Conservation (phyloP, 2,888 invertebrate genomes). For the Mesorhabditis belari region DNA sequence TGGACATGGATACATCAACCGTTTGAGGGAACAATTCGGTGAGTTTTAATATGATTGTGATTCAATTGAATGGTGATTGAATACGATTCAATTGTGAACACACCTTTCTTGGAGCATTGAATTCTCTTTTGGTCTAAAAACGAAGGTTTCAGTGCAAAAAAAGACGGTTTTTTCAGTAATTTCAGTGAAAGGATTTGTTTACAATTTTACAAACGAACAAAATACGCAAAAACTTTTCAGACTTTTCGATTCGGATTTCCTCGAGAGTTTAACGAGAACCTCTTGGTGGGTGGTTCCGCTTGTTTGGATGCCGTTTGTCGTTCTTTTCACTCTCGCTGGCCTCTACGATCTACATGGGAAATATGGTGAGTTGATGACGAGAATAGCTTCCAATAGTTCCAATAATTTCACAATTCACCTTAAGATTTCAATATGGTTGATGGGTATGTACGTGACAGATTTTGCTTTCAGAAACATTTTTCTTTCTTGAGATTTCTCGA, state of each 20-base stretch:
- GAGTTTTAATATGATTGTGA: slow-evolving; percentile 3
- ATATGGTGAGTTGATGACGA: slow-evolving; percentile 5
- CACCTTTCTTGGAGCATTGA: background rate
- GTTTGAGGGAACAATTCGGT: slow-evolving; percentile 53
- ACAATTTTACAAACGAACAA: background rate
- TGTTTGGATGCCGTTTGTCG: slow-evolving; percentile 48
- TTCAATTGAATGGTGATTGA: slow-evolving; percentile 36
- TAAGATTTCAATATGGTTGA: background rate
- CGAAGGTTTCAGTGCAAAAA: background rate
- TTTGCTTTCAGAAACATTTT: slow-evolving; percentile 16
- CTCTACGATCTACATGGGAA: slow-evolving; percentile 14
- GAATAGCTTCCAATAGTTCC: background rate
- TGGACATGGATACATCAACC: slow-evolving; percentile 57
- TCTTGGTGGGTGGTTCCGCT: slow-evolving; percentile 43
- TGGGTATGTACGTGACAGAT: background rate
- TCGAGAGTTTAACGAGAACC: slow-evolving; percentile 38
- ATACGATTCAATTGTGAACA: background rate
- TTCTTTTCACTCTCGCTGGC: slow-evolving; percentile 28
- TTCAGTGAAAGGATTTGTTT: background rate
- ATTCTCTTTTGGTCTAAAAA: background rate
- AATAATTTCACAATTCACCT: slow-evolving; percentile 1
- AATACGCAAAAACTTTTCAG: slow-evolving; percentile 23
- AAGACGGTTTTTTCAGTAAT: background rate
- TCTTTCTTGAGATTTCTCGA: slow-evolving; percentile 30
- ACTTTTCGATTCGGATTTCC: slow-evolving; percentile 51